Percentiles rank a stretch among this genome's conserved stretches.
Evolutionary conservation across 2,113 vertebrate species (phyloP).

Genomic region (Epinephelus moara): DNA sequence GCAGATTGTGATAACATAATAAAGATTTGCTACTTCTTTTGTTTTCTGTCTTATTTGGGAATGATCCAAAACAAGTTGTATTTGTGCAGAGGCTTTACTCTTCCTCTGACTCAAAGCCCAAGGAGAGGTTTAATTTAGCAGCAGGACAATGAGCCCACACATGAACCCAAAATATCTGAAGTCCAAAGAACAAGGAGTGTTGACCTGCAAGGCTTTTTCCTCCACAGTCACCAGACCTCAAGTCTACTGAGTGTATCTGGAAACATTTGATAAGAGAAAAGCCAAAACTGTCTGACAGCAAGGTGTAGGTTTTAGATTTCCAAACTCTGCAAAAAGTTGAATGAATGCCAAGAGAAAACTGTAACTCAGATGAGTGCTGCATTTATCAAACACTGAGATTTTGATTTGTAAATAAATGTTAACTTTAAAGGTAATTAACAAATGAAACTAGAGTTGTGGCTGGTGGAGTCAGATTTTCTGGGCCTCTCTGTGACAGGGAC

Average conservation of each 20-base stretch:
- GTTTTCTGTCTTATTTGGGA: background rate
- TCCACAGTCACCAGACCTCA: background rate
- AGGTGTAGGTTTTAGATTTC: background rate
- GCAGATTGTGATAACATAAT: constrained; percentile 34
- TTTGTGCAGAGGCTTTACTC: background rate
- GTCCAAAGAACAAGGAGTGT: background rate
- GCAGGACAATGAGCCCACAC: constrained; percentile 5
- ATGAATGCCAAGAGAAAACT: too few species aligned
- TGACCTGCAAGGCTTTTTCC: background rate
- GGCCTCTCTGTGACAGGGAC: background rate
- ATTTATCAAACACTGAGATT: too few species aligned
- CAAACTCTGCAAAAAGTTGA: background rate
- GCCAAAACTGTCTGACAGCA: background rate
- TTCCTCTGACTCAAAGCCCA: background rate
- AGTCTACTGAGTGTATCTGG: background rate
- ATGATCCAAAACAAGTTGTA: background rate
- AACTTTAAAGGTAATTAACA: too few species aligned
- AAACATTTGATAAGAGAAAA: constrained; percentile 11
- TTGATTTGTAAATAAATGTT: too few species aligned
- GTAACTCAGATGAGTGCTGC: too few species aligned
- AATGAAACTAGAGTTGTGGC: too few species aligned
- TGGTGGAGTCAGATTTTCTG: background rate
- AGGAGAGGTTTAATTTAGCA: background rate
- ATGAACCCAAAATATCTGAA: background rate
- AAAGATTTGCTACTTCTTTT: constrained; percentile 34